Percentiles rank a stretch among this genome's conserved stretches.
These are phyloP conservation scores for Periophthalmus modestus DNA, from an alignment of 2,113 vertebrate species.

Conservation along the genomic window DNA sequence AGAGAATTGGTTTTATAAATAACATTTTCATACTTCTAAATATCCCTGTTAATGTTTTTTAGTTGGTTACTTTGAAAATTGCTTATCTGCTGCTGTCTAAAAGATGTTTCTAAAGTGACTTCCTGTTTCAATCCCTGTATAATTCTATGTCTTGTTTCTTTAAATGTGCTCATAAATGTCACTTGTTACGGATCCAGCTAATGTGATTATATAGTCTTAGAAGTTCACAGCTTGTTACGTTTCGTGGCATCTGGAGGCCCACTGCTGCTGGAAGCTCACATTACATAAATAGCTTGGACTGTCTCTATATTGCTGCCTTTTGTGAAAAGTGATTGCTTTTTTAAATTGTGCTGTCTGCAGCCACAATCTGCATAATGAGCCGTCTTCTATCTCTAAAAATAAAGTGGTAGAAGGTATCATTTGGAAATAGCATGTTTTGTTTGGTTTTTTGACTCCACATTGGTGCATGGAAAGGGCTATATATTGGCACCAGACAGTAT, in stretches of 20 bases:
- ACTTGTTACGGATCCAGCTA: conserved; percentile 13
- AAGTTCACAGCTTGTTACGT: conserved; percentile 31
- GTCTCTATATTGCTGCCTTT: conserved; percentile 50
- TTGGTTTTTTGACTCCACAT: conserved; percentile 37
- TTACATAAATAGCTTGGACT: conserved; percentile 30
- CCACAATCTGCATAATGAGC: conserved; percentile 57
- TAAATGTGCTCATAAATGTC: not conserved
- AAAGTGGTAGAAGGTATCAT: conserved; percentile 27
- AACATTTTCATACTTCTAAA: too few species aligned
- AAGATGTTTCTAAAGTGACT: not conserved
- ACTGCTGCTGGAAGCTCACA: conserved; percentile 18
- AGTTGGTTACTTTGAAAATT: not conserved
- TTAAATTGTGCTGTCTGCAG: conserved; percentile 52
- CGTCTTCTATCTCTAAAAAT: conserved; percentile 40
- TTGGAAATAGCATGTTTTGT: conserved; percentile 45
- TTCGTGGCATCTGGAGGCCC: conserved; percentile 21
- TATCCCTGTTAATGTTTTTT: not conserved
- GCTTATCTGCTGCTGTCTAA: not conserved
- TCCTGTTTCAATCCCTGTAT: not conserved
- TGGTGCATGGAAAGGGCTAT: conserved; percentile 3
- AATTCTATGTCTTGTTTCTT: conserved; percentile 14
- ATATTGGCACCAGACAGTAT: too few species aligned
- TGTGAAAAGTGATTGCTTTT: conserved; percentile 60
- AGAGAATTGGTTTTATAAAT: not conserved
- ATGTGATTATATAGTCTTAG: conserved; percentile 11